Conservation (phyloP, 2,888 invertebrate species). For the Odontocolon sp. region DNA sequence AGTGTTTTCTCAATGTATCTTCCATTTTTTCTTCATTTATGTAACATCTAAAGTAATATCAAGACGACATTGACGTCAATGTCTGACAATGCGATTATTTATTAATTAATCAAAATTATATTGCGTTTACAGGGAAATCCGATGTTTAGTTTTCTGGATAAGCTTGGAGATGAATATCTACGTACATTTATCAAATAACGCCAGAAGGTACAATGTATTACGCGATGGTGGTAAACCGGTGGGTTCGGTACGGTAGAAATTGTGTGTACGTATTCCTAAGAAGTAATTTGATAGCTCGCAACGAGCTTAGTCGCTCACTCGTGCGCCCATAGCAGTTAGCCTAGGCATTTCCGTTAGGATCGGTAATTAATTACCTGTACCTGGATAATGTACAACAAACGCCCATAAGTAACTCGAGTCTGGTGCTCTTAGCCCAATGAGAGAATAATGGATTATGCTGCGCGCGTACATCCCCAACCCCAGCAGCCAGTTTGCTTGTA, state of each 20-base stretch:
- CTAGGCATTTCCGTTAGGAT: constrained; percentile 41
- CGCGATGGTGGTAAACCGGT: neutral
- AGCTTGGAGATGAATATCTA: too few relatives aligned
- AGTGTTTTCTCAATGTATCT: too few relatives aligned
- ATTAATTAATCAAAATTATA: too few relatives aligned
- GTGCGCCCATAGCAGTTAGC: constrained; percentile 1
- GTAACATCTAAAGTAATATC: too few relatives aligned
- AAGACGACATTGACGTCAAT: too few relatives aligned
- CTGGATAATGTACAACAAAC: constrained; percentile 54
- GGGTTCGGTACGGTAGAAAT: neutral
- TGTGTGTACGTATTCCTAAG: neutral
- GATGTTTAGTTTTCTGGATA: too few relatives aligned
- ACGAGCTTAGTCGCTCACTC: constrained; percentile 12
- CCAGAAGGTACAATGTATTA: too few relatives aligned
- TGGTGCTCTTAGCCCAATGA: constrained; percentile 60
- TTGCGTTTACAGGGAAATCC: too few relatives aligned
- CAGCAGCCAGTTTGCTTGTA: neutral
- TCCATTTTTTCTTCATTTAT: too few relatives aligned
- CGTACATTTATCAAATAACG: too few relatives aligned
- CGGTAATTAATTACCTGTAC: constrained; percentile 58
- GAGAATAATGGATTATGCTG: constrained; percentile 59
- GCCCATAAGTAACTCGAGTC: constrained; percentile 54
- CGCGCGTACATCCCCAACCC: constrained; percentile 43
- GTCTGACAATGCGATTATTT: too few relatives aligned
- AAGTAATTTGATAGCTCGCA: constrained; percentile 35